These are phyloP conservation scores for Climacteris rufus DNA, from an alignment of 2,113 vertebrate genomes.

Conservation along the genomic window DNA sequence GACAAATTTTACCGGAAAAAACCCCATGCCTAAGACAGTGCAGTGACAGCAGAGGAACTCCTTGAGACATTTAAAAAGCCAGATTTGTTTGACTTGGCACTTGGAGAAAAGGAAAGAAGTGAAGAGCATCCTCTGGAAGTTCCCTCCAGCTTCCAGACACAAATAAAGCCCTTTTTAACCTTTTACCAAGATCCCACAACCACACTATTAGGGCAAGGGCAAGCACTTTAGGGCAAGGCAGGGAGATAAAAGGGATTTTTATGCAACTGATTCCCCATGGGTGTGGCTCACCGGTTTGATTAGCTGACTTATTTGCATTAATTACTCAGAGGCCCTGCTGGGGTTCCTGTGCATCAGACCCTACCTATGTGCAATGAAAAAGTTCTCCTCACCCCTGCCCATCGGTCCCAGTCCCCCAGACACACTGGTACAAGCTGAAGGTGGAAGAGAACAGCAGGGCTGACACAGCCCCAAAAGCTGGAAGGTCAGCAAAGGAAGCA, in stretches of 20 bases:
- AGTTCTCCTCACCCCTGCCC: neutral
- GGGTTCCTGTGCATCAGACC: neutral
- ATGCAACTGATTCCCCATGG: neutral
- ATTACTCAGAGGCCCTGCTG: neutral
- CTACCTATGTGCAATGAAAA: fast-evolving
- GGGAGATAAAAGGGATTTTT: neutral
- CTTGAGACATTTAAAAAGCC: neutral
- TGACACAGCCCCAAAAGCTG: neutral
- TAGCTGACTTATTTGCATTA: neutral
- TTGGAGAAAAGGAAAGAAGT: neutral
- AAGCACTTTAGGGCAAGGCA: neutral
- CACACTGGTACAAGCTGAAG: neutral
- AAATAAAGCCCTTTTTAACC: neutral
- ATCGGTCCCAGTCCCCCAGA: fast-evolving
- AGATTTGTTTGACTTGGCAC: neutral
- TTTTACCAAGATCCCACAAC: neutral
- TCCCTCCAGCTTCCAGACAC: neutral
- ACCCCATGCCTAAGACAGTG: neutral
- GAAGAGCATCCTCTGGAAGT: neutral
- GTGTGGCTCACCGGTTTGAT: neutral
- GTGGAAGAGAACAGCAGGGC: neutral
- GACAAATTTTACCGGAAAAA: neutral
- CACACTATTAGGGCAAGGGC: neutral
- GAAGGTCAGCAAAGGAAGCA: neutral
- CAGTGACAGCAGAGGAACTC: neutral